phyloP scores from a whole-genome alignment of 2,113 vertebrate genomes.

The Falco punctatus region DNA sequence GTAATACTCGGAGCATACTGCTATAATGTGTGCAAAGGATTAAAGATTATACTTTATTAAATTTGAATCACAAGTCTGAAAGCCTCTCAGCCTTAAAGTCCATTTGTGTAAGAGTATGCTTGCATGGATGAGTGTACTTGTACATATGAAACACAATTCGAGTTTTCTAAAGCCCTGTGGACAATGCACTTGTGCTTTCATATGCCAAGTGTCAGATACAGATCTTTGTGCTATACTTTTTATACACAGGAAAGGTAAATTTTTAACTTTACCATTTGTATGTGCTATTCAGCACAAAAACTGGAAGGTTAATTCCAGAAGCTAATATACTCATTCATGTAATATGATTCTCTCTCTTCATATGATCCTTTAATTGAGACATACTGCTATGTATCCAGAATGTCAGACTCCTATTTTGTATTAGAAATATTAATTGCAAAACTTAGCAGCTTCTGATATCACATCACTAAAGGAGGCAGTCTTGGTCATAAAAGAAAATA shows the following conservation, averaged over 20 bases:
- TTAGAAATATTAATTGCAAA: not conserved
- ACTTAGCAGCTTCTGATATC: not conserved
- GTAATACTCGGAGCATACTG: not conserved
- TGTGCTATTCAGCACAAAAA: not conserved
- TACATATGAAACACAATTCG: not conserved
- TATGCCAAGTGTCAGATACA: not conserved
- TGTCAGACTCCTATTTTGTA: constrained; percentile 7
- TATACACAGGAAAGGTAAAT: not conserved
- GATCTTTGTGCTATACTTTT: not conserved
- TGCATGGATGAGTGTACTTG: not conserved
- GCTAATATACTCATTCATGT: not conserved
- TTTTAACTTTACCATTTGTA: not conserved
- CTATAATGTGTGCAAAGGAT: constrained; percentile 9
- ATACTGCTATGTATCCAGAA: constrained; percentile 4
- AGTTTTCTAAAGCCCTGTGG: not conserved
- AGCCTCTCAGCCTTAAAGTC: not conserved
- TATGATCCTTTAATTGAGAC: constrained; percentile 28
- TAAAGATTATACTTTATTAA: not conserved
- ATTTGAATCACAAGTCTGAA: not conserved
- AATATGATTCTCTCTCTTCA: not conserved
- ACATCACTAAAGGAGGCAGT: not conserved
- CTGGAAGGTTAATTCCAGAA: constrained; percentile 1
- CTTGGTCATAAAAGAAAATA: not conserved
- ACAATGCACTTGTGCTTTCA: not conserved
- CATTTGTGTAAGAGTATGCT: not conserved